These are phyloP conservation scores for Sardina pilchardus DNA, from an alignment of 2,113 vertebrate species.

Conservation along the genomic window DNA sequence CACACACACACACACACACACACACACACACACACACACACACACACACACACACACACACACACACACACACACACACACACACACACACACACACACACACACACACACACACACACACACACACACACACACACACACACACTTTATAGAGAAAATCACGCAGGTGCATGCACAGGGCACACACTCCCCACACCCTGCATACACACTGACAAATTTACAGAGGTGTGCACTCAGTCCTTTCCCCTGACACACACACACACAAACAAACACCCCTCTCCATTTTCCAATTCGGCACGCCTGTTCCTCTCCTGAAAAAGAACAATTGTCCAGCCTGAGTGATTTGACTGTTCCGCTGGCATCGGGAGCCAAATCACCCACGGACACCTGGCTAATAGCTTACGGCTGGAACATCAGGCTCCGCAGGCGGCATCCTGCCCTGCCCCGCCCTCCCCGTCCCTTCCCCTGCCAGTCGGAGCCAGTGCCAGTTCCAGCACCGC, in stretches of 20 bases:
- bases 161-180: neutral
- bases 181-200: neutral
- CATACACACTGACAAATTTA: neutral
- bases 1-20: neutral
- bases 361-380: neutral
- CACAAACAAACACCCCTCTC: slow-evolving; percentile 33
- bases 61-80: neutral
- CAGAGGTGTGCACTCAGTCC: neutral
- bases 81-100: neutral
- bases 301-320: neutral
- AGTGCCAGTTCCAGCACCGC: neutral
- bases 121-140: neutral
- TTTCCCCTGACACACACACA: neutral
- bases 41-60: neutral
- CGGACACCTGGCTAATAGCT: neutral
- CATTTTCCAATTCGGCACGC: slow-evolving; percentile 8
- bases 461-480: neutral
- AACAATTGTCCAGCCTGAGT: slow-evolving; percentile 2
- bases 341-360: neutral
- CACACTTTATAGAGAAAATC: neutral
- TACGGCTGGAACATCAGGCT: neutral
- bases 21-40: neutral
- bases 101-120: neutral
- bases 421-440: neutral
- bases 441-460: neutral